Evolutionary conservation across 2,797 vertebrate genomes (phyloP).

Genomic region (Jordanella pulchra): DNA sequence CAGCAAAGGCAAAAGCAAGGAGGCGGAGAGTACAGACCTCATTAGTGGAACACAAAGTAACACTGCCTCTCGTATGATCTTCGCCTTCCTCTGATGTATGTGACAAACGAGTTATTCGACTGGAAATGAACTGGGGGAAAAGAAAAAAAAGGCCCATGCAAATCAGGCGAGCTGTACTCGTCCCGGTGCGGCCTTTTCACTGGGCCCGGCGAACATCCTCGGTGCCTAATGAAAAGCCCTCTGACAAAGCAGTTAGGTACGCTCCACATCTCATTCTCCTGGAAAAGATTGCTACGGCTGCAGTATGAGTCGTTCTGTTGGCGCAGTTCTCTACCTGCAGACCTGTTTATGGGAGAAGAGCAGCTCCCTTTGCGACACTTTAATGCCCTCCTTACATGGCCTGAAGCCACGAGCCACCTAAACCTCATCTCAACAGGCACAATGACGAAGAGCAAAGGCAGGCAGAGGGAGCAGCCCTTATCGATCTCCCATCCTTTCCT

Average conservation of each 20-base stretch:
- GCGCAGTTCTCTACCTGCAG: slow-evolving; percentile 46
- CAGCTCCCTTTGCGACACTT: slow-evolving; percentile 52
- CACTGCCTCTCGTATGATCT: slow-evolving; percentile 73
- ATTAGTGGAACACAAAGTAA: slow-evolving; percentile 78
- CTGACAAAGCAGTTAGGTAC: slow-evolving; percentile 33
- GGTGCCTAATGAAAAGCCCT: slow-evolving; percentile 38
- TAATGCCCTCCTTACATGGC: slow-evolving; percentile 45
- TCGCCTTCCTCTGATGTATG: slow-evolving; percentile 75
- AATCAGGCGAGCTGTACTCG: slow-evolving; percentile 46
- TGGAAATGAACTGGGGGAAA: slow-evolving; percentile 66
- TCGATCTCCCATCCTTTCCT: slow-evolving; percentile 64
- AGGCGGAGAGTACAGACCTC: slow-evolving; percentile 67
- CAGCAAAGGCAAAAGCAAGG: slow-evolving; percentile 57
- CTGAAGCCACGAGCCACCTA: slow-evolving; percentile 42
- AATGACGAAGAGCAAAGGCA: slow-evolving; percentile 52
- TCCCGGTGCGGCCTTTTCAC: slow-evolving; percentile 52
- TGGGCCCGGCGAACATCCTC: slow-evolving; percentile 15
- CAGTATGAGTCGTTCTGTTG: slow-evolving; percentile 16
- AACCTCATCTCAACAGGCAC: slow-evolving; percentile 54
- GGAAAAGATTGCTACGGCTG: slow-evolving; percentile 19
- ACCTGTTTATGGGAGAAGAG: slow-evolving; percentile 48
- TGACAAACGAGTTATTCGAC: slow-evolving; percentile 75
- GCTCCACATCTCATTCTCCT: slow-evolving; percentile 16
- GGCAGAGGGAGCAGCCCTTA: slow-evolving; percentile 56
- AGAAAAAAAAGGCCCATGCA: slow-evolving; percentile 57